Percentiles rank a stretch among this genome's conserved stretches.
Evolutionary conservation across 2,797 vertebrate species (phyloP).

Genomic region (Xenentodon cancila): DNA sequence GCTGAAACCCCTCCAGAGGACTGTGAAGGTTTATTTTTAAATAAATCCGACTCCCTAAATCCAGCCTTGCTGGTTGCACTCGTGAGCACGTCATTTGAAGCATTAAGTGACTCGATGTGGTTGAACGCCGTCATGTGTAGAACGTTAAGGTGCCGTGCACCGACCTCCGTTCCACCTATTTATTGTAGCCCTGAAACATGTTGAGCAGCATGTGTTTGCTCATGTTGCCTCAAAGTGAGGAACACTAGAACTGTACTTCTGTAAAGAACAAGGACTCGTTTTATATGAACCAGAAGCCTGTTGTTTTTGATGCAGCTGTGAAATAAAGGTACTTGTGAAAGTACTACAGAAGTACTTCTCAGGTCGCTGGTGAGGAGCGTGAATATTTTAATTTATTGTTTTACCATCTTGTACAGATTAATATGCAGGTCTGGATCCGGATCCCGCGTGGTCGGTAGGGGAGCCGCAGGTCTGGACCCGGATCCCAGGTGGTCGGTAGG

Average conservation of each 20-base stretch:
- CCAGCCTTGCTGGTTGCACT: too few species aligned
- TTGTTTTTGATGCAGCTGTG: too few species aligned
- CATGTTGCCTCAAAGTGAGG: slow-evolving; percentile 79
- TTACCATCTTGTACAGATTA: too few species aligned
- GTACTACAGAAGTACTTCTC: too few species aligned
- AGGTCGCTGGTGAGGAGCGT: background rate
- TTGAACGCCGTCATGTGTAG: background rate
- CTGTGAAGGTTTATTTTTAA: slow-evolving; percentile 20
- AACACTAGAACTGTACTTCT: slow-evolving; percentile 56
- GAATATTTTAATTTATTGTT: too few species aligned
- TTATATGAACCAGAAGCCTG: too few species aligned
- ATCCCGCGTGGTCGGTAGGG: too few species aligned
- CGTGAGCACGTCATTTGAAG: slow-evolving; percentile 26
- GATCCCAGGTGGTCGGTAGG: too few species aligned
- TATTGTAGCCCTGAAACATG: slow-evolving; percentile 45
- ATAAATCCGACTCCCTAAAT: background rate
- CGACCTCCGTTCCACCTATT: slow-evolving; percentile 48
- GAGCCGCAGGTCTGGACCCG: too few species aligned
- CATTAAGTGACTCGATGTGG: slow-evolving; percentile 42
- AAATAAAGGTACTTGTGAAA: too few species aligned
- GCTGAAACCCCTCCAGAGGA: background rate
- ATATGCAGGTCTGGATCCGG: too few species aligned
- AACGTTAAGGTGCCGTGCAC: slow-evolving; percentile 72
- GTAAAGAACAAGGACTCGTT: slow-evolving; percentile 32
- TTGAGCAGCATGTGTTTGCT: slow-evolving; percentile 74